phyloP scores from a whole-genome alignment of 2,797 vertebrate species.

The Melanotaenia maccullochi region DNA sequence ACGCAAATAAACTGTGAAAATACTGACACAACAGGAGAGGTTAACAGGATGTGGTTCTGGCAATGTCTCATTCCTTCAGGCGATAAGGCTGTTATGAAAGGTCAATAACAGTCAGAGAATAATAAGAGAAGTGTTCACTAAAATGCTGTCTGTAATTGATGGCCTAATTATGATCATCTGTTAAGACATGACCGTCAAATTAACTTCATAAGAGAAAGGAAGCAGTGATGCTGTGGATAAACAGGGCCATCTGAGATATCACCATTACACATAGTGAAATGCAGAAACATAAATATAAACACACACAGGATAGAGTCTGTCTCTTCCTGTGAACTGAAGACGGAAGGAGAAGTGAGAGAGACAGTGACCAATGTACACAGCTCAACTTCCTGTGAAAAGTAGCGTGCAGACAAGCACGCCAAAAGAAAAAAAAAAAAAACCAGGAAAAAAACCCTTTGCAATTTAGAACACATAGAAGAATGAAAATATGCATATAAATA shows the following conservation, averaged over 20 bases:
- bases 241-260: not conserved
- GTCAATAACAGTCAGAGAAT: not conserved
- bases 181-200: not conserved
- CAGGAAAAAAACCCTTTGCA: not conserved
- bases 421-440: not conserved
- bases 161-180: not conserved
- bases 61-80: not conserved
- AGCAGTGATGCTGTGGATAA: not conserved
- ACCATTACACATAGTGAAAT: not conserved
- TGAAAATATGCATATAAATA: not conserved
- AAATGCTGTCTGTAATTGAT: not conserved
- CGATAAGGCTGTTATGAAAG: not conserved
- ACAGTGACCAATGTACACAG: conserved; percentile 42
- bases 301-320: conserved; percentile 25
- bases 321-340: conserved; percentile 35
- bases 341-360: conserved; percentile 71
- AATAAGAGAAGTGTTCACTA: not conserved
- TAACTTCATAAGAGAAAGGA: not conserved
- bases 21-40: not conserved
- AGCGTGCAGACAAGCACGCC: conserved; percentile 26
- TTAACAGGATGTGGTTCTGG: not conserved
- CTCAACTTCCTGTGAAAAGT: conserved; percentile 46
- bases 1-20: not conserved
- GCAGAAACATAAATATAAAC: not conserved
- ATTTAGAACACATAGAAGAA: not conserved